phyloP scores from a whole-genome alignment of 2,888 invertebrate species.

The Deilephila elpenor region DNA sequence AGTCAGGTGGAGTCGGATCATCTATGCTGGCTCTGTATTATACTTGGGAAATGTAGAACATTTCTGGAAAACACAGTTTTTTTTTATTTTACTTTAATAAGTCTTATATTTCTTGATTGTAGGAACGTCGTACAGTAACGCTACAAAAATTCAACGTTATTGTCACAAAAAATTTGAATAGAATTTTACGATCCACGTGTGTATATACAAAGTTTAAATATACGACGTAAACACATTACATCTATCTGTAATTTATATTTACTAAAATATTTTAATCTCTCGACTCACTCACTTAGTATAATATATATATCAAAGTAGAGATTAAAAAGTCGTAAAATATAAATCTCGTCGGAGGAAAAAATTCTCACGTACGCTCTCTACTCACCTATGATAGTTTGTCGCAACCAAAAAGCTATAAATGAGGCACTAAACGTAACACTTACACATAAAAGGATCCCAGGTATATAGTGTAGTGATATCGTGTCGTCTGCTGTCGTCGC shows the following conservation, averaged over 20 bases:
- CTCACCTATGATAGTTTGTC: conserved; percentile 53
- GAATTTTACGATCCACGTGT: neutral
- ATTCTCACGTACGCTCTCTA: conserved; percentile 48
- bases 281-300: conserved; percentile 23
- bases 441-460: conserved; percentile 74
- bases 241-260: conserved; percentile 12
- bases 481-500: conserved; percentile 75
- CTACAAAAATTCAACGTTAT: neutral
- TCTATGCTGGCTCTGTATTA: neutral
- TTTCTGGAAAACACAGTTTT: neutral
- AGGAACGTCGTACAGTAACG: neutral
- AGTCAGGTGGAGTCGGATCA: neutral
- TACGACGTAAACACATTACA: conserved; percentile 18
- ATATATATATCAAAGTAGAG: conserved; percentile 32
- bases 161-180: neutral
- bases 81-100: too few species aligned
- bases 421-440: conserved; percentile 76
- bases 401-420: conserved; percentile 77
- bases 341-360: conserved; percentile 23
- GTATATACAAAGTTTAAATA: conserved; percentile 16
- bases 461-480: conserved; percentile 76
- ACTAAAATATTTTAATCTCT: conserved; percentile 29
- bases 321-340: conserved; percentile 31
- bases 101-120: neutral
- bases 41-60: neutral